These are phyloP conservation scores for Suncus etruscus DNA, from an alignment of 2,113 vertebrate genomes.

Conservation along the genomic window DNA sequence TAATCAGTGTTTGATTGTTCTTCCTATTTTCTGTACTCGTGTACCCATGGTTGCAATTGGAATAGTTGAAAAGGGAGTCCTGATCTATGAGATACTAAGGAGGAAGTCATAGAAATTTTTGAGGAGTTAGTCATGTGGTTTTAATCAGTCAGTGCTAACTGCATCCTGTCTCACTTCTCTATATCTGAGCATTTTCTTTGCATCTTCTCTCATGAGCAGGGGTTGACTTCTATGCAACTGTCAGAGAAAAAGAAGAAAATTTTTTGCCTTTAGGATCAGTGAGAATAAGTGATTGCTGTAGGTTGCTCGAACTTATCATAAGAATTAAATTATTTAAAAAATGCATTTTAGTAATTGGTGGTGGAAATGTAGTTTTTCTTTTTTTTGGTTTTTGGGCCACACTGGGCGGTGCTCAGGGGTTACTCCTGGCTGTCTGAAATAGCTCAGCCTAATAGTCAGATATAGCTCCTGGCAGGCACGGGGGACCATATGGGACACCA, in stretches of 20 bases:
- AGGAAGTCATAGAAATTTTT: background rate
- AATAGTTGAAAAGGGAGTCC: too few relatives aligned
- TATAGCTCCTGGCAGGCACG: too few relatives aligned
- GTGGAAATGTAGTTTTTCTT: too few relatives aligned
- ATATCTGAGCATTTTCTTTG: background rate
- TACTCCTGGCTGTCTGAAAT: too few relatives aligned
- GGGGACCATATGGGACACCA: too few relatives aligned
- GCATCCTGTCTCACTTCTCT: background rate
- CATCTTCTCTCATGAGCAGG: background rate
- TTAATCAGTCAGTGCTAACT: conserved; percentile 8
- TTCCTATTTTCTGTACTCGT: too few relatives aligned
- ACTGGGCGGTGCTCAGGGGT: too few relatives aligned
- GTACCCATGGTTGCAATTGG: background rate
- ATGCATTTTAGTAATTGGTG: background rate
- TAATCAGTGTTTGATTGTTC: too few relatives aligned
- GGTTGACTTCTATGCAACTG: background rate
- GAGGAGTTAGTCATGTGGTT: background rate
- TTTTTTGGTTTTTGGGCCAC: too few relatives aligned
- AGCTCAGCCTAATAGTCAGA: too few relatives aligned
- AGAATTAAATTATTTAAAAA: background rate
- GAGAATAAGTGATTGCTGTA: background rate
- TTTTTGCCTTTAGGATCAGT: background rate
- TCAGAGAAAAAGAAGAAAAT: background rate
- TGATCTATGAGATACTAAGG: background rate
- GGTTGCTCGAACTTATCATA: background rate